phyloP scores from a whole-genome alignment of 2,888 invertebrate genomes.

The Metacarcinus magister region DNA sequence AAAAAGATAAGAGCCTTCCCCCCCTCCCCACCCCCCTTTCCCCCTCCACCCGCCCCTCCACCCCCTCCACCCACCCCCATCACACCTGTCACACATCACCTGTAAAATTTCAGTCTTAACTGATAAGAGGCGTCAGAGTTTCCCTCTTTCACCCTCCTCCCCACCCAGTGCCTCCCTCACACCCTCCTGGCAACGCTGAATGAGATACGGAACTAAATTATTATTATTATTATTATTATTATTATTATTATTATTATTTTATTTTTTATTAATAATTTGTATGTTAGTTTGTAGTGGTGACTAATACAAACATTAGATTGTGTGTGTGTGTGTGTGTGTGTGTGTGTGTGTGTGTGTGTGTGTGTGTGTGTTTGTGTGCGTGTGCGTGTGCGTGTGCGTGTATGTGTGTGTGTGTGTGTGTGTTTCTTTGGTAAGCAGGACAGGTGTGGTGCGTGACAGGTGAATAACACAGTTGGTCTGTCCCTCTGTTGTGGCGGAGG shows the following conservation, averaged over 20 bases:
- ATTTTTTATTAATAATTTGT: neutral
- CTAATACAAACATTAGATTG: too few species aligned
- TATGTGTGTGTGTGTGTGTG: too few species aligned
- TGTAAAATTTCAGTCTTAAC: conserved; percentile 18
- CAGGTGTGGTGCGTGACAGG: too few species aligned
- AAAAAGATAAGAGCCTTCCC: neutral
- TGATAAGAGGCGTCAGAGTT: neutral
- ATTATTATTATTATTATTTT: neutral
- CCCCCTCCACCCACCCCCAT: neutral
- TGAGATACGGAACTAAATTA: neutral
- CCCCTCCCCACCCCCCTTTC: neutral
- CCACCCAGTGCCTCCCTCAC: neutral
- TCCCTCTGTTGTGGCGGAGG: too few species aligned
- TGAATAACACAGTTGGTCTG: too few species aligned
- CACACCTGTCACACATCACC: conserved; percentile 1
- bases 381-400: too few species aligned
- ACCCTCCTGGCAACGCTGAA: neutral
- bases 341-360: too few species aligned
- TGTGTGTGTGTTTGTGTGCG: too few species aligned
- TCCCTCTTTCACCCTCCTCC: neutral
- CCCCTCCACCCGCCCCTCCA: neutral
- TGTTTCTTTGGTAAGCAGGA: too few species aligned
- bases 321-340: too few species aligned
- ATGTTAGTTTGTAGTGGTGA: too few species aligned
- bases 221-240: neutral